Percentiles rank a stretch among this genome's conserved stretches.
These are phyloP conservation scores for Eubucco bourcierii DNA, from an alignment of 2,113 vertebrate genomes.

Conservation along the genomic window DNA sequence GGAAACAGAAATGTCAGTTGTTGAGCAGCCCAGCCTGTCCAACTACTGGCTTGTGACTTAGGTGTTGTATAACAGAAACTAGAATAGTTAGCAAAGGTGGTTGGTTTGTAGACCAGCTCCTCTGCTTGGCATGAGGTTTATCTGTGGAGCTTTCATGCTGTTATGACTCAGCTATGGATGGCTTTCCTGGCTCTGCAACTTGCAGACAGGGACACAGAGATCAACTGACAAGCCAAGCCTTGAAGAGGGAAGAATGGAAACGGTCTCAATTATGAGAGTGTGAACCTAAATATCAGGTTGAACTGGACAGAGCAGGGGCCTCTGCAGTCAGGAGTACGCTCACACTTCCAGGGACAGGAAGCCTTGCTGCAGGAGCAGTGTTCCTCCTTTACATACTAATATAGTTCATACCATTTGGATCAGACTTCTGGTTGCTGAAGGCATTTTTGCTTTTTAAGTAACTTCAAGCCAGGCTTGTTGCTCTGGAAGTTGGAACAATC, in stretches of 20 bases:
- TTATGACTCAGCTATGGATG: constrained; percentile 20
- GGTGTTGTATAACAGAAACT: constrained; percentile 46
- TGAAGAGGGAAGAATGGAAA: background rate
- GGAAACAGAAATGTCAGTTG: background rate
- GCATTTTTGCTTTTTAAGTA: constrained; percentile 63
- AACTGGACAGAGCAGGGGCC: background rate
- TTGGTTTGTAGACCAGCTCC: constrained; percentile 55
- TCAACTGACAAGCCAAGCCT: background rate
- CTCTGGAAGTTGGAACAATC: constrained; percentile 43
- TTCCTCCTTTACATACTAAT: constrained; percentile 38
- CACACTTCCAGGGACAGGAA: background rate
- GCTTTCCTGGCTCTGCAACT: background rate
- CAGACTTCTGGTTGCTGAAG: constrained; percentile 49
- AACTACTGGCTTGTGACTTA: background rate
- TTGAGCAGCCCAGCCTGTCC: background rate
- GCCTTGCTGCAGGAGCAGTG: constrained; percentile 24
- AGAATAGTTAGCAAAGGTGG: background rate
- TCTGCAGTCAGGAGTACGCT: background rate
- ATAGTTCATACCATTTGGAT: constrained; percentile 25
- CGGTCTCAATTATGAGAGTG: background rate
- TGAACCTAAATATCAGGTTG: background rate
- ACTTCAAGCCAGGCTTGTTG: constrained; percentile 70
- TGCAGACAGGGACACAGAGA: background rate
- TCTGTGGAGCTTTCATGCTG: constrained; percentile 37
- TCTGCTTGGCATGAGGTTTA: constrained; percentile 33